phyloP scores from a whole-genome alignment of 2,888 invertebrate species.

The Parelbella ahira region DNA sequence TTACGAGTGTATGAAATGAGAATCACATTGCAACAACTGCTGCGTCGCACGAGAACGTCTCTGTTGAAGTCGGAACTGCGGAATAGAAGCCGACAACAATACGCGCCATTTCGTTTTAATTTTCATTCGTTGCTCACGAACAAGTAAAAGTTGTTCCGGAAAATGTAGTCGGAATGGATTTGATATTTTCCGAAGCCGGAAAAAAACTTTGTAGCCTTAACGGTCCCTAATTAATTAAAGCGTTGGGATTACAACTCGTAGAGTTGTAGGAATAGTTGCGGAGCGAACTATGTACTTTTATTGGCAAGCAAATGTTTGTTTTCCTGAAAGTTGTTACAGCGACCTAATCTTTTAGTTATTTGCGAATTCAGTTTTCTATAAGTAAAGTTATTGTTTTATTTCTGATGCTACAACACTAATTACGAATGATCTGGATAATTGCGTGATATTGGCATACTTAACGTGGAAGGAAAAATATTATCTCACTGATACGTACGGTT shows the following conservation, averaged over 20 bases:
- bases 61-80: neutral
- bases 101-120: slow-evolving; percentile 13
- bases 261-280: neutral
- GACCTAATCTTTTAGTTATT: too few species aligned
- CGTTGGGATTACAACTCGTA: slow-evolving; percentile 9
- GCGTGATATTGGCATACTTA: too few species aligned
- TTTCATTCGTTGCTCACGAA: slow-evolving; percentile 8
- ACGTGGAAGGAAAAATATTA: too few species aligned
- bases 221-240: slow-evolving; percentile 17
- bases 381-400: too few species aligned
- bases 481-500: too few species aligned
- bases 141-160: slow-evolving; percentile 6
- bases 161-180: slow-evolving; percentile 11
- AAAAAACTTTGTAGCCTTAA: slow-evolving; percentile 13
- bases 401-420: too few species aligned
- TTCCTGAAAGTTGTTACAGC: too few species aligned
- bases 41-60: too few species aligned
- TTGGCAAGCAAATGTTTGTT: neutral
- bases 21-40: neutral
- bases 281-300: slow-evolving; percentile 2
- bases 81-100: neutral
- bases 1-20: too few species aligned
- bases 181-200: slow-evolving; percentile 13
- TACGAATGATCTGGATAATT: too few species aligned
- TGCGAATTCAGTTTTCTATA: too few species aligned